Evolutionary conservation across 2,113 vertebrate species (phyloP), one percentile per base, ranked within the genome.

Genomic region (Passer domesticus): DNA sequence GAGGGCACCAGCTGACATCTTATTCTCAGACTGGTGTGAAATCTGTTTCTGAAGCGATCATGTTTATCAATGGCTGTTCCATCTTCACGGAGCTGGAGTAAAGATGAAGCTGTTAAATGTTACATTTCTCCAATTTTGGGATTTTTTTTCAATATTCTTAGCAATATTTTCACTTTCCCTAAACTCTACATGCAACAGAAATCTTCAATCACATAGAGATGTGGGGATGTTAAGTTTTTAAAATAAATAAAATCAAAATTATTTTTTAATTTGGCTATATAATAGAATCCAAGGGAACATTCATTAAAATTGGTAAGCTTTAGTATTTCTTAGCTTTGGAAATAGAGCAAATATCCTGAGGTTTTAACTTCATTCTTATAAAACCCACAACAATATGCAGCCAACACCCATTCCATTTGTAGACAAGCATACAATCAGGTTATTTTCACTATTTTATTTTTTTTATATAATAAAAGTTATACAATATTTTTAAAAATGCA

Each of bases 1-100:
- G 98, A 97, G 97, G 98, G 97, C 97, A 86, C 94, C 91, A 98
- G 82, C 46, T 95, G 75, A 96, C 73, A 96, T 86, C 74, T 91
- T 98, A 94, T 97, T 94, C 52, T 96, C 83, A 86, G 55, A 84
- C 53, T 11, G 27, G 23, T 74, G 7, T 56, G 63, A 83, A 85
- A n/a, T 30, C 67, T 70, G 19, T 22, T 94, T 89, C 62, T 91
- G 58, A 94, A 94, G 66, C 60, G 63, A 84, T 28, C 12, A 4
- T 28, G 20, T 70, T 73, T 78, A 19, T 78, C 74, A 77, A 6
- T 85, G 49, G 24, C 75, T 80, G 88, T 35, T 70, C 59, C 37
- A 33, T 62, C 63, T 74, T 75, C 91, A 37, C 15, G 39, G 44
- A 73, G 15, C 39, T 73, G 52, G 11, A 80, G 27, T 59, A 69